Evolutionary conservation across 2,888 invertebrate genomes (phyloP).

Genomic region (Pandemis cinnamomeana): DNA sequence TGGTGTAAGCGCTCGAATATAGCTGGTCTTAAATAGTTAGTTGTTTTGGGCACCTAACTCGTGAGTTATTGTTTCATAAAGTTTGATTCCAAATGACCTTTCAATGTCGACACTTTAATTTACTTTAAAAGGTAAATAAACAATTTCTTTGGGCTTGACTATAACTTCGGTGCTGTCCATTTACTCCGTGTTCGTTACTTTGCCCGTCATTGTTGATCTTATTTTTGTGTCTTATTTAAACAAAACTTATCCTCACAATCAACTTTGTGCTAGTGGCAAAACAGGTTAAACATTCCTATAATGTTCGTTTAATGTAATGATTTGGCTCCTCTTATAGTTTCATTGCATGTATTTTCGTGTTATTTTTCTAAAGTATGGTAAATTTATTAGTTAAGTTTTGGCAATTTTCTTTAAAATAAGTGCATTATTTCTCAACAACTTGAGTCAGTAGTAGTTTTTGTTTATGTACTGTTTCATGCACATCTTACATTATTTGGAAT

Average conservation of each 20-base stretch:
- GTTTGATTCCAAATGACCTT: slow-evolving; percentile 33
- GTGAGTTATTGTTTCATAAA: neutral
- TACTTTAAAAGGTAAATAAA: slow-evolving; percentile 35
- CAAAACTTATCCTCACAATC: neutral
- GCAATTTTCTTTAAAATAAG: neutral
- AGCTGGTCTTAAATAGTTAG: neutral
- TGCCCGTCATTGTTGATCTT: neutral
- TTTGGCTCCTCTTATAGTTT: too few relatives aligned
- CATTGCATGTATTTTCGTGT: too few relatives aligned
- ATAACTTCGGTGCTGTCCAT: slow-evolving; percentile 11
- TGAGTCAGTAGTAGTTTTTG: neutral
- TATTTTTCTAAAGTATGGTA: too few relatives aligned
- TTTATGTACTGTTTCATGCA: neutral
- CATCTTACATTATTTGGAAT: too few relatives aligned
- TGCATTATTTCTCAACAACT: neutral
- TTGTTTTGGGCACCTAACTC: slow-evolving; percentile 8
- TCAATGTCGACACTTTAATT: slow-evolving; percentile 39
- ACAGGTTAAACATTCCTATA: too few relatives aligned
- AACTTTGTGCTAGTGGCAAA: neutral
- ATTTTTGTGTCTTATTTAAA: neutral
- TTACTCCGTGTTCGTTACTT: neutral
- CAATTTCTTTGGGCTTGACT: neutral
- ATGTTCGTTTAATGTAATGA: too few relatives aligned
- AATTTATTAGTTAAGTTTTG: too few relatives aligned
- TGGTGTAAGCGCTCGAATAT: neutral